Evolutionary conservation across 2,888 invertebrate species (phyloP), one percentile per base, ranked within the genome.

Genomic region (Cephus sareptanus): DNA sequence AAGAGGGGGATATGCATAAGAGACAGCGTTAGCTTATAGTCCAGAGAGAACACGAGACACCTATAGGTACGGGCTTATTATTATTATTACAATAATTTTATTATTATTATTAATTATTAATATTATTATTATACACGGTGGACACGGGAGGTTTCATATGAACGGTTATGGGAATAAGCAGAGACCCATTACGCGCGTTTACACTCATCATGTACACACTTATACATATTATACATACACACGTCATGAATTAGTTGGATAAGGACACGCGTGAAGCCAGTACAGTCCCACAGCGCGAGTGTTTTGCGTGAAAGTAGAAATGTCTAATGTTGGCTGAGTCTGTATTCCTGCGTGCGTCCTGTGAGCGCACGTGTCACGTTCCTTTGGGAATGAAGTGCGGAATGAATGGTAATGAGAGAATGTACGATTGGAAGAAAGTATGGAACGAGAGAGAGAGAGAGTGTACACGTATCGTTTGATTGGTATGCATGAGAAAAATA

Each of bases 211-310:
- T 56, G 74, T n/a, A 33, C 73, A 73, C 34, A 73, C 34, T 33
- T 73, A 34, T 74, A 75, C 34, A 75, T 30, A 33, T 15, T 23
- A 37, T 78, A 82, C 77, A 81, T 77, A 75, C 75, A 83, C 80
- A 82, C 31, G 86, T 85, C 86, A 85, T 87, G 86, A 87, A 86
- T 89, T 87, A 88, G 85, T 88, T 89, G 83, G 85, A 78, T 87
- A 86, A 88, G 70, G 83, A 77, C 84, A 87, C 86, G 84, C 84
- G 87, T 85, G 87, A 87, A 88, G 87, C 89, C 88, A 88, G 88
- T 88, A 88, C 86, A 87, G 87, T 87, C 86, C 87, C 87, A 86
- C 83, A 83, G 75, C 77, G 87, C 85, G 87, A 75, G 80, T 76
- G 77, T 74, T 74, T 77, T 77, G 75, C 76, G 77, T 73, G 56